Percentiles rank a stretch among this genome's conserved stretches.
Conservation (phyloP, 2,797 vertebrate genomes). For the Tympanoctomys barrerae region DNA sequence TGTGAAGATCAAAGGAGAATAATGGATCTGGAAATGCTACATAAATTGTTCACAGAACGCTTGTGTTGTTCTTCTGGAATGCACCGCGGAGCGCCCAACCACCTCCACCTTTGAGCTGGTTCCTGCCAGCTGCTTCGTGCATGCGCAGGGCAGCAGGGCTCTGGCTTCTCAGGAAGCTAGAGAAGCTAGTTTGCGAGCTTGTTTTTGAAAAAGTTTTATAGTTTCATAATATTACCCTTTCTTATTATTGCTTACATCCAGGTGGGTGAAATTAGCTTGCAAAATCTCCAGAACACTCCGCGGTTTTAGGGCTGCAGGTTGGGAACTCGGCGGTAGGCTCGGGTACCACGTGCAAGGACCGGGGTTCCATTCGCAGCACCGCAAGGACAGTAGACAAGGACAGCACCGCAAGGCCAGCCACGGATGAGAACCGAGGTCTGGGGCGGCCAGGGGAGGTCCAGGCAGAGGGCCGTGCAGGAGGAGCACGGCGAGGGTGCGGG, state of each 20-base stretch:
- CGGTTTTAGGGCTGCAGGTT: neutral
- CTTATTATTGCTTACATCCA: neutral
- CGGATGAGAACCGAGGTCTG: neutral
- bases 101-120: neutral
- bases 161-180: neutral
- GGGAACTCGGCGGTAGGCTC: neutral
- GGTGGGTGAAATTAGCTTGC: neutral
- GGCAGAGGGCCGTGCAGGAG: neutral
- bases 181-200: neutral
- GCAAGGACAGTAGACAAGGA: neutral
- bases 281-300: neutral
- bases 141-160: neutral
- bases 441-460: neutral
- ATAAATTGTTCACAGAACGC: accelerated
- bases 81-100: neutral
- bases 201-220: neutral
- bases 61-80: neutral
- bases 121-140: neutral
- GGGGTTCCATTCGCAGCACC: neutral
- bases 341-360: neutral
- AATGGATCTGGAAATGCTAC: neutral
- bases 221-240: neutral
- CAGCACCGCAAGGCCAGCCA: no score
- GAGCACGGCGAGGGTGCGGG: accelerated
- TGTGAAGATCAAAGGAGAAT: constrained; percentile 61